A percentile compares a stretch with the other conserved stretches of the same genome.
These are phyloP conservation scores for Thymelicus acteon DNA, from an alignment of 2,888 invertebrate genomes.

Conservation along the genomic window DNA sequence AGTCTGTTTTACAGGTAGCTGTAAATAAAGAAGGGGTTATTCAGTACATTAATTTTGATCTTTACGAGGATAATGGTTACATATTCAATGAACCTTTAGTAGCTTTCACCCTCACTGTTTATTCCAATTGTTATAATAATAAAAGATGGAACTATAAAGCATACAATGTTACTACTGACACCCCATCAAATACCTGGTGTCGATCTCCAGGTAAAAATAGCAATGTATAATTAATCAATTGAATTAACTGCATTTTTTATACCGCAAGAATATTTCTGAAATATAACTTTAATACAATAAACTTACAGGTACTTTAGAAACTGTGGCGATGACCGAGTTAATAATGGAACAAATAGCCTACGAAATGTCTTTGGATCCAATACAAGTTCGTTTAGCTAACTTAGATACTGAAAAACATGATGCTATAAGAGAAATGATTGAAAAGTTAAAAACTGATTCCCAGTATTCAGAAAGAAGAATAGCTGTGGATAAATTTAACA, in stretches of 20 bases:
- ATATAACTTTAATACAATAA: neutral
- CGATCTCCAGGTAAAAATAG: conserved; percentile 86
- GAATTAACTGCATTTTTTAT: neutral
- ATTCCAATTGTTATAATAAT: conserved; percentile 83
- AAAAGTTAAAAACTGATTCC: conserved; percentile 67
- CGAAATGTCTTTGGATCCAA: conserved; percentile 81
- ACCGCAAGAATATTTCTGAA: neutral
- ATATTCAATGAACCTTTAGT: conserved; percentile 76
- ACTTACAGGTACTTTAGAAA: conserved; percentile 70
- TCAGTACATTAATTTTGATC: conserved; percentile 84
- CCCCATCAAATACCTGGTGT: conserved; percentile 88
- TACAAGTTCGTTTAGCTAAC: conserved; percentile 74
- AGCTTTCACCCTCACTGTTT: conserved; percentile 60
- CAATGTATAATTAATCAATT: neutral
- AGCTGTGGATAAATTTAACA: conserved; percentile 84
- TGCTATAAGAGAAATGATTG: conserved; percentile 67
- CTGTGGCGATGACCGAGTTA: conserved; percentile 84
- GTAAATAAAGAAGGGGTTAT: conserved; percentile 87
- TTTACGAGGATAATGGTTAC: conserved; percentile 82
- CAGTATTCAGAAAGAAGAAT: conserved; percentile 76
- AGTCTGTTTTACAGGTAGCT: conserved; percentile 71
- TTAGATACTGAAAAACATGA: conserved; percentile 71
- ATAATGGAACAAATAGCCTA: conserved; percentile 88
- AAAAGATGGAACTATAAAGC: conserved; percentile 84
- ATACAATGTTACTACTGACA: conserved; percentile 85